A percentile compares a stretch with the other conserved stretches of the same genome.
Evolutionary conservation across 2,888 invertebrate species (phyloP).

Genomic region (Diachrysia chrysitis): DNA sequence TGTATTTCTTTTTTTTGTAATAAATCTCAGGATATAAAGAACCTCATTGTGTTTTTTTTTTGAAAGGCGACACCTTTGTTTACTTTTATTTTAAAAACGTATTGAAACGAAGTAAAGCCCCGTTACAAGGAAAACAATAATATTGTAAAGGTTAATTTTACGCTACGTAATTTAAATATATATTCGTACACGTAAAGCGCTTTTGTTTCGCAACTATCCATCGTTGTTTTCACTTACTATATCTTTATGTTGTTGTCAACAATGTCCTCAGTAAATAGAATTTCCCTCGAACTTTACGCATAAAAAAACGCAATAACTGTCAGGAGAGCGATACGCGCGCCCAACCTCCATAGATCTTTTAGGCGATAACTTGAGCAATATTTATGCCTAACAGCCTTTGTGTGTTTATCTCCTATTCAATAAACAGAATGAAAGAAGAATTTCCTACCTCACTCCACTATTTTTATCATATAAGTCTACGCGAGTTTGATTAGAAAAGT

Average conservation of each 20-base stretch:
- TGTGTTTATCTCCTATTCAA: slow-evolving; percentile 75
- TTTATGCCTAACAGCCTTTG: slow-evolving; percentile 77
- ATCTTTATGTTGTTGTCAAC: slow-evolving; percentile 73
- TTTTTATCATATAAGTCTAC: slow-evolving; percentile 42
- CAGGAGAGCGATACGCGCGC: slow-evolving; percentile 74
- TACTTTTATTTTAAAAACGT: background rate
- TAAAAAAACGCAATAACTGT: slow-evolving; percentile 82
- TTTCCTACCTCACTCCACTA: slow-evolving; percentile 52
- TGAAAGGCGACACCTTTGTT: background rate
- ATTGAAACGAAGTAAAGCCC: background rate
- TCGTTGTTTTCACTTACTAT: slow-evolving; percentile 57
- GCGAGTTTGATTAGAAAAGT: slow-evolving; percentile 57
- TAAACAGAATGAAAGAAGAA: slow-evolving; percentile 66
- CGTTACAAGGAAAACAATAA: background rate
- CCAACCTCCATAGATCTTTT: slow-evolving; percentile 72
- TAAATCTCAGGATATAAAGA: background rate
- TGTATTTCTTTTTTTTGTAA: background rate
- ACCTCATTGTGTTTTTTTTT: background rate
- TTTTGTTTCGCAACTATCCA: slow-evolving; percentile 7
- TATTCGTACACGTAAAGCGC: background rate
- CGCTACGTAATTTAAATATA: background rate
- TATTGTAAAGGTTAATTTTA: background rate
- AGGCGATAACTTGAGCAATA: slow-evolving; percentile 76
- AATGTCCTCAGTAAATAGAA: slow-evolving; percentile 76
- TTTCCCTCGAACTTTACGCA: slow-evolving; percentile 75